phyloP scores from a whole-genome alignment of 2,888 invertebrate genomes.

The Zaprionus obscuricornis region DNA sequence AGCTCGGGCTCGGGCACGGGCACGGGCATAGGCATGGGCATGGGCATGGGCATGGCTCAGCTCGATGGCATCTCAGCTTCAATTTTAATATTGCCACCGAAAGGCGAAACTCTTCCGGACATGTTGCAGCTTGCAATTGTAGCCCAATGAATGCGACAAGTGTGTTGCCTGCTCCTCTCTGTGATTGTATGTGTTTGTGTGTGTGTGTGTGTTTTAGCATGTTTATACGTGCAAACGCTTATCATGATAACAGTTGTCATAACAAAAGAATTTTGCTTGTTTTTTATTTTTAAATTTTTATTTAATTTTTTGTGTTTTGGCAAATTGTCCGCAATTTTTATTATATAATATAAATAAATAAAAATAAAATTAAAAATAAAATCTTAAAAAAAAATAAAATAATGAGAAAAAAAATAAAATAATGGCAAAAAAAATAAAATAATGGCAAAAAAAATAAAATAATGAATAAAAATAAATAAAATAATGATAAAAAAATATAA shows the following conservation, averaged over 20 bases:
- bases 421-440: too few relatives aligned
- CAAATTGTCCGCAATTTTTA: background rate
- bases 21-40: too few relatives aligned
- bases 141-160: constrained; percentile 65
- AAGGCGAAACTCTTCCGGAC: constrained; percentile 33
- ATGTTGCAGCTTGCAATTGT: constrained; percentile 56
- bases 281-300: background rate
- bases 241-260: too few relatives aligned
- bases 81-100: constrained; percentile 72
- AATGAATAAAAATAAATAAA: too few relatives aligned
- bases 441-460: too few relatives aligned
- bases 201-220: background rate
- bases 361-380: background rate
- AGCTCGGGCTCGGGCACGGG: too few relatives aligned
- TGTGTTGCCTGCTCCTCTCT: constrained; percentile 19
- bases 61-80: constrained; percentile 58
- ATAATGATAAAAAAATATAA: too few relatives aligned
- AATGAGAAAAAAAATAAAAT: too few relatives aligned
- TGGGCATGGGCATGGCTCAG: too few relatives aligned
- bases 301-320: too few relatives aligned
- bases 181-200: constrained; percentile 1
- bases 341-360: background rate
- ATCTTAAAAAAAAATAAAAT: too few relatives aligned
- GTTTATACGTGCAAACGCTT: background rate
- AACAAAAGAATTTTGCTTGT: too few relatives aligned